Percentiles rank a stretch among this genome's conserved stretches.
These are phyloP conservation scores for Gasterosteus aculeatus DNA, from an alignment of 2,113 vertebrate genomes.

Conservation along the genomic window DNA sequence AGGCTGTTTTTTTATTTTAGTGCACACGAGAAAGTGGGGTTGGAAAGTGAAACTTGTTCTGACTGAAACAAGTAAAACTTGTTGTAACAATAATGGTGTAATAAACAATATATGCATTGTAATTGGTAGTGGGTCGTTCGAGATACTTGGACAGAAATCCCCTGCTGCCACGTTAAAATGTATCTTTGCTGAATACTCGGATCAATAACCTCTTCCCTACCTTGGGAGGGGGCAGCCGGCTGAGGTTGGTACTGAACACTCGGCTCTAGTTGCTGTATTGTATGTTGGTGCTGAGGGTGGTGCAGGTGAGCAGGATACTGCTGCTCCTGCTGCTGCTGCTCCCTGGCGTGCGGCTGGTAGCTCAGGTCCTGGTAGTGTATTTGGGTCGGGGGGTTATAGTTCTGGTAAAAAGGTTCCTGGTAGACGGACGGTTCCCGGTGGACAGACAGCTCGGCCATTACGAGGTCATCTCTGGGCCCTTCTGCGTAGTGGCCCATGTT, in stretches of 20 bases:
- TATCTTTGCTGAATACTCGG: background rate
- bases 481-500: slow-evolving; percentile 61
- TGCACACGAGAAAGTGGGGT: background rate
- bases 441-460: slow-evolving; percentile 72
- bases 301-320: slow-evolving; percentile 22
- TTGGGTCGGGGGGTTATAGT: slow-evolving; percentile 9
- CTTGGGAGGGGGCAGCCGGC: slow-evolving; percentile 50
- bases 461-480: slow-evolving; percentile 61
- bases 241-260: slow-evolving; percentile 39
- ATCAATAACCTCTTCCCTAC: slow-evolving; percentile 25
- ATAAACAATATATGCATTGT: background rate
- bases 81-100: background rate
- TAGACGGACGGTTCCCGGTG: slow-evolving; percentile 65
- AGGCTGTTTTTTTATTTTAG: background rate
- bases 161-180: background rate
- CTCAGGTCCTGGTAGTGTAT: slow-evolving; percentile 51
- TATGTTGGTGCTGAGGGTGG: slow-evolving; percentile 41
- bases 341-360: slow-evolving; percentile 42
- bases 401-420: slow-evolving; percentile 64
- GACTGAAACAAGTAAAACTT: background rate
- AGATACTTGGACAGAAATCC: background rate
- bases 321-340: slow-evolving; percentile 35
- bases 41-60: background rate
- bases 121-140: background rate
- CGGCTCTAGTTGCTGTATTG: slow-evolving; percentile 36